These are phyloP conservation scores for Nomada ferruginata DNA, from an alignment of 2,888 invertebrate genomes.

Conservation along the genomic window DNA sequence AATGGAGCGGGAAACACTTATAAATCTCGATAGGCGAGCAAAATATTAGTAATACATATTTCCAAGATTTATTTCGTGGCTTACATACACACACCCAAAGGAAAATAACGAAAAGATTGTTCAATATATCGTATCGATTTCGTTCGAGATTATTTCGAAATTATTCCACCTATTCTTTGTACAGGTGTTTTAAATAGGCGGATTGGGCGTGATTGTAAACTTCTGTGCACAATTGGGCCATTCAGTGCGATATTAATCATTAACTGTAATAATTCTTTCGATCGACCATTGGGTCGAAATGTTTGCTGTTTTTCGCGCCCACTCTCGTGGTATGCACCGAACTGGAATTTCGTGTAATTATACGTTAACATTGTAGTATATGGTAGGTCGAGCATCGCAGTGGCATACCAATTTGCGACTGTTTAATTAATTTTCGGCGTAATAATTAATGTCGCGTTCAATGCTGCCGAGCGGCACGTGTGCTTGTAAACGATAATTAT, in stretches of 20 bases:
- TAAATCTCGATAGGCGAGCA: too few relatives aligned
- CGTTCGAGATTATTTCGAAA: slow-evolving; percentile 16
- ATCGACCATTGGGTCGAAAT: background rate
- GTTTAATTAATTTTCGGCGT: slow-evolving; percentile 20
- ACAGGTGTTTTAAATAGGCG: slow-evolving; percentile 45
- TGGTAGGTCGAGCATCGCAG: background rate
- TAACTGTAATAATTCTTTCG: background rate
- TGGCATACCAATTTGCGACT: slow-evolving; percentile 1
- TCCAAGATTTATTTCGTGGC: too few relatives aligned
- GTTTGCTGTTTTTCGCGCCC: background rate
- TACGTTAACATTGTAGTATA: slow-evolving; percentile 3
- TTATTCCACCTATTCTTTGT: slow-evolving; percentile 45
- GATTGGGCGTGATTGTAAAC: slow-evolving; percentile 41
- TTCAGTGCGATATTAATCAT: slow-evolving; percentile 30
- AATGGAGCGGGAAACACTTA: background rate
- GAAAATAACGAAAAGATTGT: too few relatives aligned
- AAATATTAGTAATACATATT: too few relatives aligned
- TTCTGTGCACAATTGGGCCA: slow-evolving; percentile 41
- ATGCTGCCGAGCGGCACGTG: slow-evolving; percentile 1
- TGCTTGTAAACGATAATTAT: slow-evolving; percentile 11
- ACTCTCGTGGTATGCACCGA: background rate
- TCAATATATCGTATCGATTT: background rate
- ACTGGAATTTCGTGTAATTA: slow-evolving; percentile 7
- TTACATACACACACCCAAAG: too few relatives aligned
- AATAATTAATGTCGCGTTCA: slow-evolving; percentile 17